Evolutionary conservation across 1,140 invertebrate species (phyloP).

Genomic region (Psix sp.): DNA sequence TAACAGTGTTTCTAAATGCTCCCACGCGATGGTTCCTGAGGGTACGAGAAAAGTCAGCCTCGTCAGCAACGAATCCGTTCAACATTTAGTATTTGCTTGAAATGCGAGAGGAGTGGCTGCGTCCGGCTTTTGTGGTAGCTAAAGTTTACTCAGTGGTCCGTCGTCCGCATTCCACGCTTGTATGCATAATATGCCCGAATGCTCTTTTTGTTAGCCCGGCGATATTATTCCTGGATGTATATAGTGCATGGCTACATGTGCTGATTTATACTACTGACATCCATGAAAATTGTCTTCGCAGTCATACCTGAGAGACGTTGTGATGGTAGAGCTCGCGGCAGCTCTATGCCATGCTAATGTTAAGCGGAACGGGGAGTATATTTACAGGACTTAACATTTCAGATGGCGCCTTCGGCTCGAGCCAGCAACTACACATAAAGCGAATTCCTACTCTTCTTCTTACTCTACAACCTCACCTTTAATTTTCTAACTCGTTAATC

Average conservation of each 20-base stretch:
- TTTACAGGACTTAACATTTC: slow-evolving; percentile 65
- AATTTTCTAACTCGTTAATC: neutral
- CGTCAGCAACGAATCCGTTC: slow-evolving; percentile 58
- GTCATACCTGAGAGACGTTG: slow-evolving; percentile 38
- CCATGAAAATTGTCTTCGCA: slow-evolving; percentile 59
- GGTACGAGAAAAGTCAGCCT: slow-evolving; percentile 59
- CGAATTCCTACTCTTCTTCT: neutral
- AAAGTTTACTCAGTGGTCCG: slow-evolving; percentile 60
- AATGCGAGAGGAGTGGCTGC: slow-evolving; percentile 62
- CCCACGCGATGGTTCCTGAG: slow-evolving; percentile 55
- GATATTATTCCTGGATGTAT: slow-evolving; percentile 61
- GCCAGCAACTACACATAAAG: neutral
- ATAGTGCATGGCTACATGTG: slow-evolving; percentile 21
- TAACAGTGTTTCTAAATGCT: slow-evolving; percentile 71
- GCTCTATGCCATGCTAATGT: slow-evolving; percentile 70
- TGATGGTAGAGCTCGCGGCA: slow-evolving; percentile 55
- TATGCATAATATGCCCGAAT: slow-evolving; percentile 62
- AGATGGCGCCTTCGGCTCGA: slow-evolving; percentile 67
- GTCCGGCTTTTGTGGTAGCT: slow-evolving; percentile 64
- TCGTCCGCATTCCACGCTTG: slow-evolving; percentile 53
- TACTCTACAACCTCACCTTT: neutral
- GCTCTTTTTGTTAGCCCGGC: slow-evolving; percentile 53
- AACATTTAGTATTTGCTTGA: slow-evolving; percentile 68
- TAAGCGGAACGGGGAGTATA: slow-evolving; percentile 67
- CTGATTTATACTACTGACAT: slow-evolving; percentile 52